Percentiles rank a stretch among this genome's conserved stretches.
Evolutionary conservation across 2,113 vertebrate genomes (phyloP).

Genomic region (Triplophysa rosa): DNA sequence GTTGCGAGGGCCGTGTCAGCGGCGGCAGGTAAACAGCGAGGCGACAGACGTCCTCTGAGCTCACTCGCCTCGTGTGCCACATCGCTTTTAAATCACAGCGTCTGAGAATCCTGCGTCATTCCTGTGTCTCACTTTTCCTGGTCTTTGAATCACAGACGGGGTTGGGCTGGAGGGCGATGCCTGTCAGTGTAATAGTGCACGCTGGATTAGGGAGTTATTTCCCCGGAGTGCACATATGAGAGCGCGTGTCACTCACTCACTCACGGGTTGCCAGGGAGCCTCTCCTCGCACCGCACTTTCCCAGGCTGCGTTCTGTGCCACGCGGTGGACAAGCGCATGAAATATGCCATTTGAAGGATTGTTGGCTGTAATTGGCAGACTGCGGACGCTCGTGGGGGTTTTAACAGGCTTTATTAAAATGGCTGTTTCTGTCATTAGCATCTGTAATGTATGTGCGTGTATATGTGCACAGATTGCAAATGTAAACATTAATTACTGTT

Average conservation of each 20-base stretch:
- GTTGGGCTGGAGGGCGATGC: conserved; percentile 64
- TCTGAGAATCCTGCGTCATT: conserved; percentile 69
- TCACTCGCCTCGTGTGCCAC: conserved; percentile 24
- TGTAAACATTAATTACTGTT: conserved; percentile 41
- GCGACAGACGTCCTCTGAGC: conserved; percentile 31
- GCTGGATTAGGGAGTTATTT: conserved; percentile 96
- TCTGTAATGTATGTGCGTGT: conserved; percentile 63
- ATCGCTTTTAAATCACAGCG: conserved; percentile 51
- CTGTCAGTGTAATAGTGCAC: conserved; percentile 89
- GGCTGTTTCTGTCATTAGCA: conserved; percentile 76
- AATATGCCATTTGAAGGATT: conserved; percentile 67
- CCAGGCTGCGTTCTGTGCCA: conserved; percentile 48
- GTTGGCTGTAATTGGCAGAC: conserved; percentile 79
- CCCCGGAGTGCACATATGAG: conserved; percentile 81
- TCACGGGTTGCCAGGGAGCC: conserved; percentile 50
- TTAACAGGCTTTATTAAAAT: conserved; percentile 61
- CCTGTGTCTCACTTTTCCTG: conserved; percentile 55
- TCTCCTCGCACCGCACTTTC: conserved; percentile 50
- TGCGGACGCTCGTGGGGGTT: conserved; percentile 67
- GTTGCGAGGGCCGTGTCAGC: conserved; percentile 44
- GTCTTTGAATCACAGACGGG: conserved; percentile 80
- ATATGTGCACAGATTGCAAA: conserved; percentile 57
- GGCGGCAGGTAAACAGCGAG: conserved; percentile 26
- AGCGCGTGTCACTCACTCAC: conserved; percentile 72
- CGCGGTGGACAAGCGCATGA: conserved; percentile 62